Conservation (phyloP, 2,113 vertebrate genomes). For the Caranx melampygus region DNA sequence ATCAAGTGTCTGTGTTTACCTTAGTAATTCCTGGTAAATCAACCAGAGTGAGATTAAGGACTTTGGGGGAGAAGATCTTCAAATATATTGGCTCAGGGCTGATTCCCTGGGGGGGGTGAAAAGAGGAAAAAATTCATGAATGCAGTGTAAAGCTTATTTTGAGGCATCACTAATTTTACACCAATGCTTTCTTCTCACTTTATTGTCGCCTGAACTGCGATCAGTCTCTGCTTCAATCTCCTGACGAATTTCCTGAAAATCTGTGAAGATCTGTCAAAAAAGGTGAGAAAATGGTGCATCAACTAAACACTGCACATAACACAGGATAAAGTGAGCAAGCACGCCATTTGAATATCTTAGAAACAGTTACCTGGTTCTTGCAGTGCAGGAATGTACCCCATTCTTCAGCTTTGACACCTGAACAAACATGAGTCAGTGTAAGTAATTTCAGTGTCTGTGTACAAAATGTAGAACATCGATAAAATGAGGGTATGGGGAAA, state of each 20-base stretch:
- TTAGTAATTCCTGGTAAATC: constrained; percentile 89
- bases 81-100: constrained; percentile 84
- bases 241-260: constrained; percentile 83
- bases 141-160: constrained; percentile 1
- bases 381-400: constrained; percentile 88
- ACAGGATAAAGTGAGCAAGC: neutral
- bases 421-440: constrained; percentile 24
- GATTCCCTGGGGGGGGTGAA: constrained; percentile 79
- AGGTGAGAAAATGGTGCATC: constrained; percentile 13
- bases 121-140: constrained; percentile 4
- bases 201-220: constrained; percentile 82
- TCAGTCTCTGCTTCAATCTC: constrained; percentile 86
- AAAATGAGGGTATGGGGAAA: neutral
- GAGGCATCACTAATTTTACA: neutral
- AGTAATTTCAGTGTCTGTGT: neutral
- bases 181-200: constrained; percentile 69
- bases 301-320: neutral
- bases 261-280: constrained; percentile 79
- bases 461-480: neutral
- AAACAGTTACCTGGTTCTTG: constrained; percentile 84
- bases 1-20: constrained; percentile 65
- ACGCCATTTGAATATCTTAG: constrained; percentile 9
- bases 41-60: constrained; percentile 86
- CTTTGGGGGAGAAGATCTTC: constrained; percentile 86
- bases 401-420: constrained; percentile 86